phyloP scores from a whole-genome alignment of 1,140 invertebrate genomes.

The Heliconius melpomene region DNA sequence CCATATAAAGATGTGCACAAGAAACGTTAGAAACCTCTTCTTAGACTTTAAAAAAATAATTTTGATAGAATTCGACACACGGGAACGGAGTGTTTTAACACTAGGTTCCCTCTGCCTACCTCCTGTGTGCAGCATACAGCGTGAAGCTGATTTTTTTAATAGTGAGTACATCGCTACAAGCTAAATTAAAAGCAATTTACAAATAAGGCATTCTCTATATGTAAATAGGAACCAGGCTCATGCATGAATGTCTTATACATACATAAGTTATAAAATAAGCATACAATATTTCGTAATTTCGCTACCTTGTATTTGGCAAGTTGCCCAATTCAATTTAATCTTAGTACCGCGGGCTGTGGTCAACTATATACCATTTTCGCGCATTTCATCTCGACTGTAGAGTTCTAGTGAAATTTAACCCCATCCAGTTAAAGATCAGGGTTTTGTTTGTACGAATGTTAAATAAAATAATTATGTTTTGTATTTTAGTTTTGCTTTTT shows the following conservation, averaged over 20 bases:
- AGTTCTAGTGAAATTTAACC: constrained; percentile 20
- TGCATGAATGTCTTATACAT: constrained; percentile 18
- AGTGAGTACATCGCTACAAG: too few relatives aligned
- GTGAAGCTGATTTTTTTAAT: too few relatives aligned
- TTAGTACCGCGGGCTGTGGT: constrained; percentile 70
- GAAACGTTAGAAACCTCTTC: too few relatives aligned
- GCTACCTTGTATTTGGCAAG: constrained; percentile 56
- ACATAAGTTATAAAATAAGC: constrained; percentile 59
- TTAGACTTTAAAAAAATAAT: too few relatives aligned
- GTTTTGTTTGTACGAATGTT: neutral
- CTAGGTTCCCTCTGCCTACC: too few relatives aligned
- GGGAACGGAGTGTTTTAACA: too few relatives aligned
- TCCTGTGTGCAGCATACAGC: too few relatives aligned
- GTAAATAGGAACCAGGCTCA: neutral
- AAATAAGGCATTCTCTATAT: neutral
- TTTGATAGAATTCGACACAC: too few relatives aligned
- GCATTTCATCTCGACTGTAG: constrained; percentile 49
- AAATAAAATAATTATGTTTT: neutral
- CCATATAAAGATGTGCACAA: too few relatives aligned
- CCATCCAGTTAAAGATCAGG: constrained; percentile 1
- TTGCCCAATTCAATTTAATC: constrained; percentile 76
- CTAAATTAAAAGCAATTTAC: neutral
- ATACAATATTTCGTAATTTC: constrained; percentile 75
- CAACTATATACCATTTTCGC: constrained; percentile 56
- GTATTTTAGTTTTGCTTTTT: neutral